A percentile compares a stretch with the other conserved stretches of the same genome.
Evolutionary conservation across 2,797 vertebrate species (phyloP).

Genomic region (Rhinatrema bivittatum): DNA sequence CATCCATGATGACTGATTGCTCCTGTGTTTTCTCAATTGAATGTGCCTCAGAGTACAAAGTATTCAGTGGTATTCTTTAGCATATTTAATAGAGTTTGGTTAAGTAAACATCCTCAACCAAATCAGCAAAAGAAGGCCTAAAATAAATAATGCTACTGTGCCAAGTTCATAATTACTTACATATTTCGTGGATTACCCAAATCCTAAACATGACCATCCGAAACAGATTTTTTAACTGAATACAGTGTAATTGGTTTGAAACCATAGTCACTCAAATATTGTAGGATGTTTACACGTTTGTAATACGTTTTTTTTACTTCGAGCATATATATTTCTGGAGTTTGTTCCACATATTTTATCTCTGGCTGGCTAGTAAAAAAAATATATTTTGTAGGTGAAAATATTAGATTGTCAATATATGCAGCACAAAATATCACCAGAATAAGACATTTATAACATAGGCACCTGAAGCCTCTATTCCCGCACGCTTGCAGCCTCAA

Average conservation of each 20-base stretch:
- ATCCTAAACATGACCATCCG: constrained; percentile 35
- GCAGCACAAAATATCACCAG: too few species aligned
- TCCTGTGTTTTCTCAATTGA: constrained; percentile 56
- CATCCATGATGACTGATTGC: constrained; percentile 38
- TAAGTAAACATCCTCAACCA: constrained; percentile 70
- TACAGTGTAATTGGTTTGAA: constrained; percentile 44
- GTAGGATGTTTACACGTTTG: constrained; percentile 23
- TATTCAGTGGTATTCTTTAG: constrained; percentile 39
- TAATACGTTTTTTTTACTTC: too few species aligned
- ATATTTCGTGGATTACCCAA: constrained; percentile 54
- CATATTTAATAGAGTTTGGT: constrained; percentile 63
- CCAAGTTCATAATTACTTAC: constrained; percentile 69
- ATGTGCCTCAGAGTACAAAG: constrained; percentile 45
- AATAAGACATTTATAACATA: too few species aligned
- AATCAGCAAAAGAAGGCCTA: constrained; percentile 54
- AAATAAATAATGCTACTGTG: constrained; percentile 73
- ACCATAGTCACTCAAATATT: constrained; percentile 28
- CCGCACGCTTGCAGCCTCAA: too few species aligned
- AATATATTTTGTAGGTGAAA: constrained; percentile 1
- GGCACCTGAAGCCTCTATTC: too few species aligned
- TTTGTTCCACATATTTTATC: too few species aligned
- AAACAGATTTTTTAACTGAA: constrained; percentile 39
- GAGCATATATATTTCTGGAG: constrained; percentile 12
- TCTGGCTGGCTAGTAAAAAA: too few species aligned
- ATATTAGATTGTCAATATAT: too few species aligned